These are phyloP conservation scores for Phainopepla nitens DNA, from an alignment of 2,113 vertebrate species.

Conservation along the genomic window DNA sequence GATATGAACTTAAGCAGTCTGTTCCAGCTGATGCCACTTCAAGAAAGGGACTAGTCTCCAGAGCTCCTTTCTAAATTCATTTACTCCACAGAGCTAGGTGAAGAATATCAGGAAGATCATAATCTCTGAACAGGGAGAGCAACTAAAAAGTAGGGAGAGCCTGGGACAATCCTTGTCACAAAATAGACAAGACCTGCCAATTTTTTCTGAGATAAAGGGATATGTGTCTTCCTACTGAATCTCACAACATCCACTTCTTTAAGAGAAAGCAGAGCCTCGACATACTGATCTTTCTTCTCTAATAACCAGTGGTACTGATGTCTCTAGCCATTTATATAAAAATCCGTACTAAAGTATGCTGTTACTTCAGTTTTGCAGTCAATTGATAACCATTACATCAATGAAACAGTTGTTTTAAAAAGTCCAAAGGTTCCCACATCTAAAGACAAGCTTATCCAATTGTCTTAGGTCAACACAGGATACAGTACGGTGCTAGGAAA, in stretches of 20 bases:
- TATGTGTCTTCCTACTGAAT: background rate
- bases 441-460: background rate
- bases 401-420: background rate
- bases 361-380: background rate
- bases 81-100: background rate
- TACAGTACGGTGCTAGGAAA: background rate
- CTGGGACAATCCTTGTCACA: background rate
- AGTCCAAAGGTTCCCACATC: background rate
- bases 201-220: background rate
- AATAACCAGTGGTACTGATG: background rate
- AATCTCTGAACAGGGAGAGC: background rate
- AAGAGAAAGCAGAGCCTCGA: background rate
- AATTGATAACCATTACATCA: background rate
- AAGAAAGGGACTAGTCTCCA: background rate
- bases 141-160: background rate
- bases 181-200: background rate
- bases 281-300: background rate
- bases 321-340: background rate
- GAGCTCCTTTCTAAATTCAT: background rate
- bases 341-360: background rate
- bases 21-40: background rate
- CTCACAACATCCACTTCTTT: background rate
- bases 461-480: background rate
- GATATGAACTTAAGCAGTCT: background rate
- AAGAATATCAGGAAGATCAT: background rate